A percentile compares a stretch with the other conserved stretches of the same genome.
Evolutionary conservation across 2,113 vertebrate genomes (phyloP).

Genomic region (Cyprinodon tularosa): DNA sequence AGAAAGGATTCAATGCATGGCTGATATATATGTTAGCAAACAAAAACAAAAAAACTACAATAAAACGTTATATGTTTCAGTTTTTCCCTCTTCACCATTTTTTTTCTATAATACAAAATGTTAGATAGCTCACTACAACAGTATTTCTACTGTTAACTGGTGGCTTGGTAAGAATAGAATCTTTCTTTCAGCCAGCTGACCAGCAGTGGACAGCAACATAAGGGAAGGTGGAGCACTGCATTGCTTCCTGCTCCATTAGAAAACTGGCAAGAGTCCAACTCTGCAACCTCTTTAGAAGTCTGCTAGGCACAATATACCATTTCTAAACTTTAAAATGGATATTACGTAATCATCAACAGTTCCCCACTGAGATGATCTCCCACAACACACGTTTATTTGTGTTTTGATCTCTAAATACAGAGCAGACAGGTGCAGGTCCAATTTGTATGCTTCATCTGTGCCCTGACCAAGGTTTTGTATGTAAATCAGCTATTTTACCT

Average conservation of each 20-base stretch:
- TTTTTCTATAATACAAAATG: too few species aligned
- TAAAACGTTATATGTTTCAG: too few species aligned
- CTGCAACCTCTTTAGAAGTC: slow-evolving; percentile 14
- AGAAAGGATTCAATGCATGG: too few species aligned
- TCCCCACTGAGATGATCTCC: slow-evolving; percentile 20
- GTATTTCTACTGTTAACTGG: background rate
- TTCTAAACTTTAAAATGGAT: slow-evolving; percentile 24
- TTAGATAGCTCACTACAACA: too few species aligned
- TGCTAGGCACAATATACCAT: slow-evolving; percentile 25
- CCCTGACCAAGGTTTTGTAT: slow-evolving; percentile 22
- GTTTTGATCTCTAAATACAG: slow-evolving; percentile 21
- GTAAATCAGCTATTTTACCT: slow-evolving; percentile 35
- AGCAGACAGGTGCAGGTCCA: slow-evolving; percentile 19
- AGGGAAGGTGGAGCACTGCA: background rate
- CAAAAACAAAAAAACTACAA: too few species aligned
- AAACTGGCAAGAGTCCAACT: background rate
- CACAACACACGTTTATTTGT: background rate
- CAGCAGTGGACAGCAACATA: background rate
- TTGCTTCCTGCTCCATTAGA: background rate
- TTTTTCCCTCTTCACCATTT: too few species aligned
- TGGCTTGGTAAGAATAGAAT: background rate
- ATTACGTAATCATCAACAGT: slow-evolving; percentile 14
- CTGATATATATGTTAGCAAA: too few species aligned
- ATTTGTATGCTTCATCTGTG: slow-evolving; percentile 15
- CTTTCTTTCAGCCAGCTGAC: background rate